Evolutionary conservation across 2,797 vertebrate genomes (phyloP).

Genomic region (Sciurus vulgaris): DNA sequence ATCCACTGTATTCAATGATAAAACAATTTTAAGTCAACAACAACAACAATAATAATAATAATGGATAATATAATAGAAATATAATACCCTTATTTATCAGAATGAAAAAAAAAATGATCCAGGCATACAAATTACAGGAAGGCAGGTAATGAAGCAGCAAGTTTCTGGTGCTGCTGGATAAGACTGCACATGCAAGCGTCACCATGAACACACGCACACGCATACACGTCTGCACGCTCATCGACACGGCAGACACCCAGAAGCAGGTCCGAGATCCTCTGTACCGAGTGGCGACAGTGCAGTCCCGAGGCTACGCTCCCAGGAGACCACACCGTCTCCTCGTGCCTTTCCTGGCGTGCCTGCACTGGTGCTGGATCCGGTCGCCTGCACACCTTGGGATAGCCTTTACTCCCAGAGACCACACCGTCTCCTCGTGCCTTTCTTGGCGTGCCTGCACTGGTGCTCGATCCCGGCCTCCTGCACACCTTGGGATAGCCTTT

Average conservation of each 20-base stretch:
- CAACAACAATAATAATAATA: slow-evolving; percentile 28
- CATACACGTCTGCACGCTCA: not conserved
- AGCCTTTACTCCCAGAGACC: too few species aligned
- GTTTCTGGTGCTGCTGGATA: slow-evolving; percentile 1
- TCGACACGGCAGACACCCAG: not conserved
- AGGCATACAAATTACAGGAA: not conserved
- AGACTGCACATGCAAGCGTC: not conserved
- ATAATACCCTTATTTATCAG: not conserved
- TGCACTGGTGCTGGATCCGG: not conserved
- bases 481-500: not conserved
- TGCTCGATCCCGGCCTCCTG: too few species aligned
- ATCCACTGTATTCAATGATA: slow-evolving; percentile 16
- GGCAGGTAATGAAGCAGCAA: not conserved
- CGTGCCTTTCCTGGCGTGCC: not conserved
- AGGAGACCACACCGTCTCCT: slow-evolving; percentile 11
- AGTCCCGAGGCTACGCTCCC: not conserved
- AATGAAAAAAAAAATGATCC: not conserved
- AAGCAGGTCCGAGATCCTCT: slow-evolving; percentile 38
- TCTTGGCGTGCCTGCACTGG: too few species aligned
- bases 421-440: too few species aligned
- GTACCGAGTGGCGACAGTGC: not conserved
- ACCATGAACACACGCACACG: not conserved
- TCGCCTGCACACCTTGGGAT: too few species aligned
- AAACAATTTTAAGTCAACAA: slow-evolving; percentile 32
- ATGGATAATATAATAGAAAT: too few species aligned